phyloP scores from a whole-genome alignment of 2,797 vertebrate species.

The Margarornis squamiger region DNA sequence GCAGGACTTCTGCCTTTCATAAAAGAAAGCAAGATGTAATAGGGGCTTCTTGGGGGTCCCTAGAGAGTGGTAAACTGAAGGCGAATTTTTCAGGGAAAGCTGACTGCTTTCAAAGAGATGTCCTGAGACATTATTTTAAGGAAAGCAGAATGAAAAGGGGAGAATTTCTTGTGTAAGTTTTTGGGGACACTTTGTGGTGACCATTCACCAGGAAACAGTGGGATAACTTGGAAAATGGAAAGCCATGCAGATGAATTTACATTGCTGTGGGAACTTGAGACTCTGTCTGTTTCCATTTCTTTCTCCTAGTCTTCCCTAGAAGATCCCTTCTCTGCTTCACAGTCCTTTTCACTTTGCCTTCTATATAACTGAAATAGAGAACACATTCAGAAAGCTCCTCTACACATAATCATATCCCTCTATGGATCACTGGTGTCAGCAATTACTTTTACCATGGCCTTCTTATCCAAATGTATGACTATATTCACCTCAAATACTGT shows the following conservation, averaged over 20 bases:
- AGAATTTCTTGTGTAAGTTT: not conserved
- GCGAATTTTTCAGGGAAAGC: not conserved
- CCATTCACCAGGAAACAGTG: not conserved
- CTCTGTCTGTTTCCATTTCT: not conserved
- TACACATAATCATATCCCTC: not conserved
- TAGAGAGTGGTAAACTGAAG: not conserved
- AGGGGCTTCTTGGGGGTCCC: not conserved
- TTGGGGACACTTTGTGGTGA: not conserved
- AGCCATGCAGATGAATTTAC: not conserved
- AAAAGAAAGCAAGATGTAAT: not conserved
- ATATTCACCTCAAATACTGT: not conserved
- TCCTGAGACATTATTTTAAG: not conserved
- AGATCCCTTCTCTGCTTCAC: not conserved
- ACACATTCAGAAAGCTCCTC: not conserved
- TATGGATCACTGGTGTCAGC: rapidly evolving
- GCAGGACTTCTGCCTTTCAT: not conserved
- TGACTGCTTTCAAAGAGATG: not conserved
- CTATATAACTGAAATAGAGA: not conserved
- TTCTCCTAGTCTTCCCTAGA: not conserved
- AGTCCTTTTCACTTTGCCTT: not conserved
- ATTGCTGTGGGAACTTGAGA: not conserved
- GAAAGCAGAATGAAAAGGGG: not conserved
- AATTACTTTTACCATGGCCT: not conserved
- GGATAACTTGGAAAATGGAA: not conserved
- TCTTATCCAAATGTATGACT: not conserved